These are phyloP conservation scores for Willisornis vidua DNA, from an alignment of 2,113 vertebrate species.

Conservation along the genomic window DNA sequence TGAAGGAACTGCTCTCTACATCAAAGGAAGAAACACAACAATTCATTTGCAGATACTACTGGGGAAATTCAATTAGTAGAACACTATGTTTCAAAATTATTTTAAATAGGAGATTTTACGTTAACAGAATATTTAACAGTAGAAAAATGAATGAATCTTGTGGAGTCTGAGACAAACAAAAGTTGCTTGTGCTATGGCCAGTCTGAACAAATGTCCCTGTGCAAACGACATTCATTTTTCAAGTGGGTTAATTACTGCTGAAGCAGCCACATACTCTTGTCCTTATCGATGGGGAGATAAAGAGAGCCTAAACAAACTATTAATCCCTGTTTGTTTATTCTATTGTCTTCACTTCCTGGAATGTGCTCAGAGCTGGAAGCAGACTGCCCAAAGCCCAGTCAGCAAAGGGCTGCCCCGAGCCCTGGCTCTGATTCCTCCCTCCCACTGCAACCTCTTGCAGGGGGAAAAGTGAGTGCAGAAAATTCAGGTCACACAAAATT, in stretches of 20 bases:
- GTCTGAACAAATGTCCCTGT: not conserved
- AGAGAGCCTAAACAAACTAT: not conserved
- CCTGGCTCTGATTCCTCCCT: not conserved
- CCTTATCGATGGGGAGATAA: not conserved
- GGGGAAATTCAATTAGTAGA: not conserved
- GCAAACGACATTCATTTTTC: not conserved
- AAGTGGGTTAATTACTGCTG: not conserved
- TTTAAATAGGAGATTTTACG: not conserved
- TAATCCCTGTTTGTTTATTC: conserved; percentile 22
- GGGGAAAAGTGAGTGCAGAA: not conserved
- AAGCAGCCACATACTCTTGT: not conserved
- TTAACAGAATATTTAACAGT: not conserved
- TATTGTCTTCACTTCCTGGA: conserved; percentile 48
- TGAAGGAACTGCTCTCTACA: not conserved
- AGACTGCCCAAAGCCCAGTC: not conserved
- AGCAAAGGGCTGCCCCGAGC: not conserved
- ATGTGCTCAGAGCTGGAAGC: not conserved
- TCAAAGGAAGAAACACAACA: not conserved
- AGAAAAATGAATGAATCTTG: not conserved
- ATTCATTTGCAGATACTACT: not conserved
- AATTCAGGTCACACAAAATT: not conserved
- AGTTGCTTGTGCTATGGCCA: not conserved
- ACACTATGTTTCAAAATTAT: not conserved
- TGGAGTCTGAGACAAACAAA: not conserved
- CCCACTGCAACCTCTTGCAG: not conserved